Evolutionary conservation across 1,140 invertebrate species (phyloP).

Genomic region (Scaptomyza montana): DNA sequence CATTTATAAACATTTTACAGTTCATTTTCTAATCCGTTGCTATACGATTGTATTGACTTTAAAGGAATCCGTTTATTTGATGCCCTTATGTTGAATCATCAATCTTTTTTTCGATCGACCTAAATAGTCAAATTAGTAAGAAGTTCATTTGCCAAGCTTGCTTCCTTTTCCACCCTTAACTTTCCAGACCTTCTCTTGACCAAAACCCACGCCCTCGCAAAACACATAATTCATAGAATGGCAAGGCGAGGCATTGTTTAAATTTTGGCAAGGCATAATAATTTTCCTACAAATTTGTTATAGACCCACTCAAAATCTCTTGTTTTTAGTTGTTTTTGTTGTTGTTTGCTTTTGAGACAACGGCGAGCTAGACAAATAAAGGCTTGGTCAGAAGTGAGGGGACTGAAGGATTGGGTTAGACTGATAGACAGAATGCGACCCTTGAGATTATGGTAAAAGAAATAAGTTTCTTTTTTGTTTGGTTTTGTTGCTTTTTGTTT

Average conservation of each 20-base stretch:
- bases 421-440: constrained; percentile 26
- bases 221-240: constrained; percentile 45
- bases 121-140: constrained; percentile 31
- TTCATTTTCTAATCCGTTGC: too few relatives aligned
- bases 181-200: background rate
- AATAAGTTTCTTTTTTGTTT: constrained; percentile 21
- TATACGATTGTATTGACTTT: too few relatives aligned
- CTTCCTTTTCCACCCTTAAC: background rate
- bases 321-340: constrained; percentile 9
- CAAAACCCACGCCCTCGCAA: constrained; percentile 13
- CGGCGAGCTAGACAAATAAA: constrained; percentile 19
- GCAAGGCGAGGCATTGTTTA: constrained; percentile 60
- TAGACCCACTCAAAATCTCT: constrained; percentile 19
- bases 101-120: constrained; percentile 23
- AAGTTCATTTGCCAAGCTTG: constrained; percentile 52
- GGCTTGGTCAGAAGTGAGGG: constrained; percentile 1
- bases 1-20: too few relatives aligned
- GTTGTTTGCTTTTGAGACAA: constrained; percentile 29
- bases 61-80: too few relatives aligned
- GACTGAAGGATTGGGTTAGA: constrained; percentile 5
- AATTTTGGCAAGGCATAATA: constrained; percentile 70
- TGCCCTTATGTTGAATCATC: too few relatives aligned
- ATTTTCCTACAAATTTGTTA: constrained; percentile 67
- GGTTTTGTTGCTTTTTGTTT: too few relatives aligned
- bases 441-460: constrained; percentile 28